phyloP scores from a whole-genome alignment of 2,888 invertebrate genomes.

The Tanypteryx hageni region DNA sequence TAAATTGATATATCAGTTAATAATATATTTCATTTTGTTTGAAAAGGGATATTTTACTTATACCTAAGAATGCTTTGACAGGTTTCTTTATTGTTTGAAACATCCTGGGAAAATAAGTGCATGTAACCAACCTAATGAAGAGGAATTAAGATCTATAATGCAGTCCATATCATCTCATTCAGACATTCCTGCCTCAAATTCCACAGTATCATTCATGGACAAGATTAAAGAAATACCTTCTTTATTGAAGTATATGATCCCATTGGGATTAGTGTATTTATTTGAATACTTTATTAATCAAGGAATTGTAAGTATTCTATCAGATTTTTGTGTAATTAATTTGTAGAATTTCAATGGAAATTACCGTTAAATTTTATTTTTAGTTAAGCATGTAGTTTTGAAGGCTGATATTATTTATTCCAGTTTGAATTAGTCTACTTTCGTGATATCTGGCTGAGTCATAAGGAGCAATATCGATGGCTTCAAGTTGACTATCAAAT shows the following conservation, averaged over 20 bases:
- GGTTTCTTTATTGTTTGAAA: constrained; percentile 54
- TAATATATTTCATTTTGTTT: constrained; percentile 26
- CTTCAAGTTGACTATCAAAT: constrained; percentile 89
- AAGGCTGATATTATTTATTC: constrained; percentile 70
- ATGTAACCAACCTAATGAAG: constrained; percentile 14
- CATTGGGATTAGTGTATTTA: constrained; percentile 86
- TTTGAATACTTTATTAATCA: constrained; percentile 94
- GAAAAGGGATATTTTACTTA: constrained; percentile 28
- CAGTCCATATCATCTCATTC: not conserved
- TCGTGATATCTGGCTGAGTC: constrained; percentile 78
- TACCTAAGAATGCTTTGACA: not conserved
- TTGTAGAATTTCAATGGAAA: not conserved
- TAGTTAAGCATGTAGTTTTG: not conserved
- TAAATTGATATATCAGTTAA: too few species aligned
- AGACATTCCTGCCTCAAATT: not conserved
- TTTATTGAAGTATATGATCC: constrained; percentile 85
- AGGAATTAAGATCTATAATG: constrained; percentile 39
- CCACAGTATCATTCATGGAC: constrained; percentile 73
- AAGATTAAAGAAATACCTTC: constrained; percentile 79
- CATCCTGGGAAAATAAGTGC: constrained; percentile 43
- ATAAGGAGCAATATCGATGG: constrained; percentile 86
- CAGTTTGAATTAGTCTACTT: constrained; percentile 89
- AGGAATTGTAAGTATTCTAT: constrained; percentile 81
- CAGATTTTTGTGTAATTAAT: not conserved
- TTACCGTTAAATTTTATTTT: too few species aligned